These are phyloP conservation scores for Spinus olivaceus DNA, from an alignment of 2,797 vertebrate genomes.

Conservation along the genomic window DNA sequence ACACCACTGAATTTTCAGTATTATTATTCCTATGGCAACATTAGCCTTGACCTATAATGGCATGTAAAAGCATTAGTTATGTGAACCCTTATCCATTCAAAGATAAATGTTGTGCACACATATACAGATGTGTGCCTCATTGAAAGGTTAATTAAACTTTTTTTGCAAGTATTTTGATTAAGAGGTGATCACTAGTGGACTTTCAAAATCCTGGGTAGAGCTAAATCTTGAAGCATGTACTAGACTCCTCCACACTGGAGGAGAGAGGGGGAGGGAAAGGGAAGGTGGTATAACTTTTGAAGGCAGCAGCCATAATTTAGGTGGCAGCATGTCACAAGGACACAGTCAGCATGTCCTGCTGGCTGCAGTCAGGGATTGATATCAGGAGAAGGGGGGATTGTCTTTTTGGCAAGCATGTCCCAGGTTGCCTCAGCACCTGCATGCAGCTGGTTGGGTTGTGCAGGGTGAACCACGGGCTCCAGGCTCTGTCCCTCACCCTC, in stretches of 20 bases:
- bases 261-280: background rate
- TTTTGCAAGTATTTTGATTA: background rate
- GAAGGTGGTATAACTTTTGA: background rate
- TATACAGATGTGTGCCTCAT: background rate
- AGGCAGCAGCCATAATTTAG: background rate
- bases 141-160: background rate
- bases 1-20: background rate
- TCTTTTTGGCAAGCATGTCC: background rate
- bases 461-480: fast-evolving
- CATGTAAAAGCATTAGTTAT: background rate
- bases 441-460: background rate
- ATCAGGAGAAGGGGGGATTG: fast-evolving
- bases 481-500: fast-evolving
- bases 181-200: background rate
- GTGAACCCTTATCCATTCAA: background rate
- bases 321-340: background rate
- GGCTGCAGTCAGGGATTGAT: background rate
- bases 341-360: background rate
- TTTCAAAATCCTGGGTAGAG: background rate
- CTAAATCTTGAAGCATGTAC: background rate
- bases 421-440: background rate
- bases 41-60: background rate
- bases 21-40: slow-evolving; percentile 13
- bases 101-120: background rate
- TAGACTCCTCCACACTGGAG: background rate